Percentiles rank a stretch among this genome's conserved stretches.
These are phyloP conservation scores for Megalops atlanticus DNA, from an alignment of 2,113 vertebrate genomes.

Conservation along the genomic window DNA sequence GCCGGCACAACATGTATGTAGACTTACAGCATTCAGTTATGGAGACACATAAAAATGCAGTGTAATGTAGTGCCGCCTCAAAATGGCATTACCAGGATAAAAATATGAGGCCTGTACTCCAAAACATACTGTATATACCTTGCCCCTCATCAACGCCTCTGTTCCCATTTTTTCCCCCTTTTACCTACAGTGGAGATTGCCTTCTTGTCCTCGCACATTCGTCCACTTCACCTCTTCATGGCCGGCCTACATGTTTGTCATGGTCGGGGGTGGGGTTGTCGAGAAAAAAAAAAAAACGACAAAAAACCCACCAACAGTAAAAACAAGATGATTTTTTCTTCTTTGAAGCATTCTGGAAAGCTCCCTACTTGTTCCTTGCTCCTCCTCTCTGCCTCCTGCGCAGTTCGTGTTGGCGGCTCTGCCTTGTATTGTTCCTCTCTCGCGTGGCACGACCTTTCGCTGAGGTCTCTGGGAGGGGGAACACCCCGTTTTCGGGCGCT, in stretches of 20 bases:
- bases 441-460: not conserved
- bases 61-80: not conserved
- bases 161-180: not conserved
- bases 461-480: conserved; percentile 23
- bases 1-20: not conserved
- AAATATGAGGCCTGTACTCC: not conserved
- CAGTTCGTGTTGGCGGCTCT: not conserved
- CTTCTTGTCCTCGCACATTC: not conserved
- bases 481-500: conserved; percentile 48
- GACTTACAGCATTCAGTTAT: not conserved
- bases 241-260: no score
- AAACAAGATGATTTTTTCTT: conserved; percentile 10
- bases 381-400: not conserved
- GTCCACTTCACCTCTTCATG: not conserved
- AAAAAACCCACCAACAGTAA: not conserved
- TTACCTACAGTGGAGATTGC: not conserved
- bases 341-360: not conserved
- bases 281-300: no score
- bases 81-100: not conserved
- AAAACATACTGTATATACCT: not conserved
- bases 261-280: no score
- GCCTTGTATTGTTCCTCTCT: not conserved
- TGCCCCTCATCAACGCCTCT: not conserved
- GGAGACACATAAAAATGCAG: not conserved
- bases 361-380: not conserved